These are phyloP conservation scores for Sitta europaea DNA, from an alignment of 2,113 vertebrate species.

Conservation along the genomic window DNA sequence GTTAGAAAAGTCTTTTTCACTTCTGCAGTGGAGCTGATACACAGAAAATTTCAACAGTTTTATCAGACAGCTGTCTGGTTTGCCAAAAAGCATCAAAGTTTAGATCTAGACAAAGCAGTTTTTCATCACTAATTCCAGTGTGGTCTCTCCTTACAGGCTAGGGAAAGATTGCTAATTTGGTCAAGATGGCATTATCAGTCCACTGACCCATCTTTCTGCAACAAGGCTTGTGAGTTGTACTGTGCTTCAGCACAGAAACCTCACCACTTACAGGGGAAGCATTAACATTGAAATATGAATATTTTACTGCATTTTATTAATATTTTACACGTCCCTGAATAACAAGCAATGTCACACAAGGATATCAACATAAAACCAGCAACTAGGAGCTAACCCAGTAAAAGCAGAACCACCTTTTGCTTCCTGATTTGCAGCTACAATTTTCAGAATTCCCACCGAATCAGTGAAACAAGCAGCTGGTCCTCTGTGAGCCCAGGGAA, in stretches of 20 bases:
- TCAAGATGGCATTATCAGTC: not conserved
- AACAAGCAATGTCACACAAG: not conserved
- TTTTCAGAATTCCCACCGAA: not conserved
- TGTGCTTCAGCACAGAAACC: not conserved
- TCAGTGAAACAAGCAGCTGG: not conserved
- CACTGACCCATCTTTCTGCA: not conserved
- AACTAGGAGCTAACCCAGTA: not conserved
- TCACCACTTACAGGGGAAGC: not conserved
- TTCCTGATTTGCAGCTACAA: not conserved
- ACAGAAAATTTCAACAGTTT: not conserved
- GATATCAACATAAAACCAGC: not conserved
- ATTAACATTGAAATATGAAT: not conserved
- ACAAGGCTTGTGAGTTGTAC: not conserved
- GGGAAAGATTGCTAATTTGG: not conserved
- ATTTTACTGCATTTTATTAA: not conserved
- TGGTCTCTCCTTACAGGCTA: not conserved
- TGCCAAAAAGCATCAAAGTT: not conserved
- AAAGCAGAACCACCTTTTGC: not conserved
- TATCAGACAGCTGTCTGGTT: not conserved
- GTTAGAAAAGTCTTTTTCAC: not conserved
- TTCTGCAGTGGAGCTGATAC: not conserved
- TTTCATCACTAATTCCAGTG: not conserved
- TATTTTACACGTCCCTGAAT: not conserved
- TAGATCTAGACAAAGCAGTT: not conserved
- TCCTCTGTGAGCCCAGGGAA: not conserved